Base-by-base conservation (phyloP, 2,113 vertebrate species). In the Dasyprocta punctata region DNA sequence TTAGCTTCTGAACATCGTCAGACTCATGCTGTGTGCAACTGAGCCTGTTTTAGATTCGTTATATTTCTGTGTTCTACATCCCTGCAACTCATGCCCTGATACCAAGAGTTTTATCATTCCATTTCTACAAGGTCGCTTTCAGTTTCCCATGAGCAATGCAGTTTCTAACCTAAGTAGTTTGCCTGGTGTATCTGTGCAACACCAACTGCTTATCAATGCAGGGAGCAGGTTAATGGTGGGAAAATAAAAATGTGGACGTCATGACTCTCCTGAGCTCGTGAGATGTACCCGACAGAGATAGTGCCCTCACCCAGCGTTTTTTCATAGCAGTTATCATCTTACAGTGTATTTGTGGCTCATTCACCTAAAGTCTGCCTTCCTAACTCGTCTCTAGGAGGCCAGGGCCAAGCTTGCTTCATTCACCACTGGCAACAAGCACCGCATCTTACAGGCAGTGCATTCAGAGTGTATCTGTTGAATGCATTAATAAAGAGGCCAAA, bases 321-420 rank as follows among this genome's bases (percentile, higher is more conserved):
- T 84, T 69, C 56, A 56, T 61, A 78, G 80, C 65, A 86, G 19
- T 63, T 87, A 80, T 60, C 95, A 71, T n/a, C 89, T 93, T 65
- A 54, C 26, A 56, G 44, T 91, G 6, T 65, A 67, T 86, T 63
- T 65, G 1, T 69, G 47, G 41, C 67, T 69, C 28, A n/a, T 80
- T 92, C 92, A 41, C 54, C 65, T 95, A 49, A 63, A 83, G 41
- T 92, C 26, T 89, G 9, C 65, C 71, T 69, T 85, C 36, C 88
- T 58, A 44, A 61, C 47, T 94, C 41, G 56, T 80, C 16, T 93
- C 47, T 83, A 75, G 52, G 78, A 97, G 65, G 30, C 89, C 65
- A 94, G n/a, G 22, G 36, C 60, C 28, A 90, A 38, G 20, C 44
- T 77, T 67, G 26, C 56, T 94, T 75, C 28, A 73, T 33, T 49